A percentile compares a stretch with the other conserved stretches of the same genome.
phyloP scores from a whole-genome alignment of 2,888 invertebrate species.

The Chrysina gloriosa region DNA sequence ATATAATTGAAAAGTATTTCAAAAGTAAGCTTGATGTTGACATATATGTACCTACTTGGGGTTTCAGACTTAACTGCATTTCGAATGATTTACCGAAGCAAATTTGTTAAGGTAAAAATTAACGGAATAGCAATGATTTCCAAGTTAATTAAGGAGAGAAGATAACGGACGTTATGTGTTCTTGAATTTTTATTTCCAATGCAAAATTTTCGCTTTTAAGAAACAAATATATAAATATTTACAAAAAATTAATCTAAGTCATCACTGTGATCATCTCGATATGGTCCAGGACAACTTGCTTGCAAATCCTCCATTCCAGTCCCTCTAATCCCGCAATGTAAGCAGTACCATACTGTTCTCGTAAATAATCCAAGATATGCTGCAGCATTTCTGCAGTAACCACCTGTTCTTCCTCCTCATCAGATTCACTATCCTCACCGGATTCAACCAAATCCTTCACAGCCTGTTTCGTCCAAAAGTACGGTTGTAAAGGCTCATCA shows the following conservation, averaged over 20 bases:
- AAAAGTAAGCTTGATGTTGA: too few species aligned
- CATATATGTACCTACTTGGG: too few species aligned
- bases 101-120: too few species aligned
- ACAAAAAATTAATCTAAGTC: conserved; percentile 46
- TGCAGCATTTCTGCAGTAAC: conserved; percentile 61
- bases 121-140: too few species aligned
- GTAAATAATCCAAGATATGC: conserved; percentile 69
- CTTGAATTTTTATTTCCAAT: too few species aligned
- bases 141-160: too few species aligned
- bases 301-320: conserved; percentile 72
- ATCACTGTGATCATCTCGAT: conserved; percentile 71
- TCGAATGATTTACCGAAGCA: too few species aligned
- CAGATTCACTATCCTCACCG: conserved; percentile 58
- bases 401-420: conserved; percentile 56
- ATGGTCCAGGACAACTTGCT: conserved; percentile 74
- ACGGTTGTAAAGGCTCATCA: conserved; percentile 69
- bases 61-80: too few species aligned
- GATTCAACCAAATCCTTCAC: conserved; percentile 54
- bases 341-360: conserved; percentile 80
- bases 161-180: too few species aligned
- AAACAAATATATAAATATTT: too few species aligned
- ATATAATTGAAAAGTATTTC: too few species aligned
- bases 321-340: conserved; percentile 82
- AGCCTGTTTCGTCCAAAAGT: conserved; percentile 68
- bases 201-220: too few species aligned